Evolutionary conservation across 2,888 invertebrate genomes (phyloP).

Genomic region (Drosophila limbata): DNA sequence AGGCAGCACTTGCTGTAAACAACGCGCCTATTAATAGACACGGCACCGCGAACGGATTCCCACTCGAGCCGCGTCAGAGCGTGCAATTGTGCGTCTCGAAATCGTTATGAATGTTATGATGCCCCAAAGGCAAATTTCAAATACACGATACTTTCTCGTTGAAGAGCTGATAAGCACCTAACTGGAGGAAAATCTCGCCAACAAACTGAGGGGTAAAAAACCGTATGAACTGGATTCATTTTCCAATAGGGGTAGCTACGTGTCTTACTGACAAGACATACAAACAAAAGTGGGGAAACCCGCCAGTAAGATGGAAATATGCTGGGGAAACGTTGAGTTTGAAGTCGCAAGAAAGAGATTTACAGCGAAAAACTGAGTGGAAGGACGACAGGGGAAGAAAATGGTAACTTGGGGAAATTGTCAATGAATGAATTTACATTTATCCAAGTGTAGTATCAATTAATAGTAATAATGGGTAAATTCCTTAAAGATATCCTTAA

Average conservation of each 20-base stretch:
- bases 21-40: conserved; percentile 66
- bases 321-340: neutral
- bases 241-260: conserved; percentile 50
- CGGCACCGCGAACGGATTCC: conserved; percentile 28
- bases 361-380: conserved; percentile 1
- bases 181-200: conserved; percentile 4
- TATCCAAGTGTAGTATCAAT: neutral
- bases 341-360: neutral
- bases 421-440: conserved; percentile 10
- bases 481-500: too few species aligned
- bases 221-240: neutral
- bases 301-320: neutral
- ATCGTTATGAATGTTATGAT: conserved; percentile 62
- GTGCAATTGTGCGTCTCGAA: conserved; percentile 41
- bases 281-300: conserved; percentile 38
- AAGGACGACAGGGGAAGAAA: neutral
- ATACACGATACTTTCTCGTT: conserved; percentile 6
- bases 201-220: neutral
- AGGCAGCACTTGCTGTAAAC: conserved; percentile 63
- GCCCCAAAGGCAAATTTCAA: conserved; percentile 27
- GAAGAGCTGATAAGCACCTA: conserved; percentile 3
- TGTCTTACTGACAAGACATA: conserved; percentile 2
- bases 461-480: neutral
- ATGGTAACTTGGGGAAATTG: neutral
- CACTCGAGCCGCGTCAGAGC: conserved; percentile 44